Base-by-base conservation (phyloP, 2,888 invertebrate species). In the Metallyticus violacea region DNA sequence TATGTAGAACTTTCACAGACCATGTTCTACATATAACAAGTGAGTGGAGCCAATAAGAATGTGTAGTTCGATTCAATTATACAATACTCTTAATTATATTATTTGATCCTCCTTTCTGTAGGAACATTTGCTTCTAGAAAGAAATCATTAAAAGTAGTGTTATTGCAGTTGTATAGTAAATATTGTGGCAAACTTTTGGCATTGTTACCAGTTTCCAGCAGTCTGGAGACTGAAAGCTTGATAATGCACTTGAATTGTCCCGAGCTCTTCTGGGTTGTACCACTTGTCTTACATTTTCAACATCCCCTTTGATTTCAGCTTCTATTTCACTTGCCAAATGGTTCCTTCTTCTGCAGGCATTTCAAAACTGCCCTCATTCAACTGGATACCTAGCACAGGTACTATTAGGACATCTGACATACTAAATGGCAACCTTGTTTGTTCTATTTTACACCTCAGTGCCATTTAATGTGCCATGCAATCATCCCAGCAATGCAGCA, bases 391-490 rank as follows among this genome's bases (percentile, higher is more conserved):
- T 29, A 97, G 91, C 4, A 96, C 95, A 7, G 96, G 96, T 90
- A 96, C 95, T 80, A 97, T 94, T 6, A 97, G 91, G 28, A 95
- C 94, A 90, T 96, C 96, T 0, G 95, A 93, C n/a, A 94, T 94
- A 22, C 92, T 92, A 91, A 95, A 97, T 0, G 95, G 94, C 80
- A 92, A 90, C 0, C 96, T 96, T 89, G 93, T 91, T 85, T 91
- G 91, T 88, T 93, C 93, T 86, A 95, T 90, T 90, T 93, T 93
- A 86, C 93, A 93, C 89, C 93, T 93, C 22, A 95, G 92, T 4
- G 94, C 94, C 89, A 92, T 92, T 90, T 94, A 93, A 0, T 22
- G 93, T 94, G 0, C 93, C 92, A 89, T 94, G 93, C 27, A 95
- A 91, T 2, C 95, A 95, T 89, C 95, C 92, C 89, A 93, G 93